Evolutionary conservation across 2,888 invertebrate genomes (phyloP), one percentile per base, ranked within the genome.

Genomic region (Leptarthrus brevirostris): DNA sequence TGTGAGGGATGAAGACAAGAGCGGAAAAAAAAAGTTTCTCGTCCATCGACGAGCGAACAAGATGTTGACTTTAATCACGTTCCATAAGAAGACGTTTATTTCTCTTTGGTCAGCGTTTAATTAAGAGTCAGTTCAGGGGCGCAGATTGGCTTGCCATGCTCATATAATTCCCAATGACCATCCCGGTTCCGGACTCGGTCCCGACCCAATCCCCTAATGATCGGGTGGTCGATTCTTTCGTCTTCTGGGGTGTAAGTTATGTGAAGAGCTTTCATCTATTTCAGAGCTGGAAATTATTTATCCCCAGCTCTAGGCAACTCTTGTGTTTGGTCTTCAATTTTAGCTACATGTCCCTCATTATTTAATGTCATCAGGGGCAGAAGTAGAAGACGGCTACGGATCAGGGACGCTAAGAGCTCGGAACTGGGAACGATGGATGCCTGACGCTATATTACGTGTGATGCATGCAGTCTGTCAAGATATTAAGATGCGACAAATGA

Each of bases 51-150:
- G 64, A 73, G 74, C 66, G 71, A 73, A 75, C 76, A 77, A 77
- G 75, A 77, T 77, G 76, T 77, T 77, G 75, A 75, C 76, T 77
- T 76, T 75, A 76, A 77, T 77, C 77, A 77, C 77, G 77, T 77
- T 74, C 75, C 76, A 75, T 75, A 74, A 74, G 72, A 76, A 76
- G 76, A 76, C 74, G 77, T 74, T 69, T 74, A 75, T 74, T 72
- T 74, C 73, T 74, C 74, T 75, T 75, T 73, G 74, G 73, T 76
- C 76, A 74, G 74, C 76, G 74, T 76, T 76, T 76, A 76, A 76
- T 76, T 76, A 76, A 74, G 74, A 76, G 76, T 76, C 76, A 76
- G 73, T 74, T 74, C 76, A 76, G 74, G 76, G 73, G 72, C 74
- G 71, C 71, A 71, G 71, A 71, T 71, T 71, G 71, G 71, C 54